A percentile compares a stretch with the other conserved stretches of the same genome.
These are phyloP conservation scores for Scaptomyza flava DNA, from an alignment of 2,888 invertebrate genomes.

Conservation along the genomic window DNA sequence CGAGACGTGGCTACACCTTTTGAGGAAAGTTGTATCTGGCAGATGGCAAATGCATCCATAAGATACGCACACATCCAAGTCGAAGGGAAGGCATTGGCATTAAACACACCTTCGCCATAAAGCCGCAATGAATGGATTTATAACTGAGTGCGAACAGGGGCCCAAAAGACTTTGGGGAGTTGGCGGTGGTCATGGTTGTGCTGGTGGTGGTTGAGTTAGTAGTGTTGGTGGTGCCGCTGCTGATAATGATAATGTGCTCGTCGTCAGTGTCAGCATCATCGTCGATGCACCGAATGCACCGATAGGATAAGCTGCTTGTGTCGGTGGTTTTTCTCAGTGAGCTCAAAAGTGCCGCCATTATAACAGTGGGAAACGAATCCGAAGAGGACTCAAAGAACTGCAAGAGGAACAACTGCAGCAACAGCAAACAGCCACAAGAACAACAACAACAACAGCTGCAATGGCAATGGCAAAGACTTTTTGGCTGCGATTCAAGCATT, in stretches of 20 bases:
- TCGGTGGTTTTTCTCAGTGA: constrained; percentile 48
- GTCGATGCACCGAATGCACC: constrained; percentile 58
- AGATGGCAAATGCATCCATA: constrained; percentile 44
- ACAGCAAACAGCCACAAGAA: constrained; percentile 40
- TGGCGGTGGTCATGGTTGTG: constrained; percentile 8
- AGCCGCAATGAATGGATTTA: constrained; percentile 61
- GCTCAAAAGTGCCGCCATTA: constrained; percentile 79
- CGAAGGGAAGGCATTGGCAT: constrained; percentile 38
- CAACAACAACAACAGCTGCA: constrained; percentile 54
- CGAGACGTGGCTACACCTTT: constrained; percentile 17
- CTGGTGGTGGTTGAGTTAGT: constrained; percentile 14
- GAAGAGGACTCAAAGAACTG: constrained; percentile 34
- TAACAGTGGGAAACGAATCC: constrained; percentile 37
- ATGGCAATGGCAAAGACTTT: constrained; percentile 73
- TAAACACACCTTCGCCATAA: constrained; percentile 50
- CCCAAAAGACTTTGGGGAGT: constrained; percentile 23
- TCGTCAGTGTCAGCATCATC: constrained; percentile 47
- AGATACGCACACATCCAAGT: constrained; percentile 48
- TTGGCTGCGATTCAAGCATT: constrained; percentile 82
- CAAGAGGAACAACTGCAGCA: constrained; percentile 32
- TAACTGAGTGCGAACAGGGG: constrained; percentile 70
- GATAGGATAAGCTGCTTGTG: constrained; percentile 63
- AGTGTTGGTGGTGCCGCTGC: constrained; percentile 37
- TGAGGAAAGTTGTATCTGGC: constrained; percentile 19
- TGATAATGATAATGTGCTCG: constrained; percentile 75